Evolutionary conservation across 1,140 invertebrate species (phyloP).

Genomic region (Aphelinus certus): DNA sequence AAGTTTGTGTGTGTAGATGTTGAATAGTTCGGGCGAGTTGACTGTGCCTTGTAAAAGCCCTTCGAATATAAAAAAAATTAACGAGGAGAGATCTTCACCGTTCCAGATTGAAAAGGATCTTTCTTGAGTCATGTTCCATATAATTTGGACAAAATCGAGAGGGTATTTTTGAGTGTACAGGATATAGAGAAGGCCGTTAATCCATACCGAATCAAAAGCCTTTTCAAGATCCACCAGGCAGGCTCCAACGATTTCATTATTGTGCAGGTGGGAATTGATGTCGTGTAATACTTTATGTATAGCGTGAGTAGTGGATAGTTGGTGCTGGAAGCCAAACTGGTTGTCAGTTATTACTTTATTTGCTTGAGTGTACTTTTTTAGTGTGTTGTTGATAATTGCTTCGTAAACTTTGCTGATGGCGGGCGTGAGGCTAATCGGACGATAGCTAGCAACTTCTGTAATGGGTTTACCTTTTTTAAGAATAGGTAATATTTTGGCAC

Average conservation of each 20-base stretch:
- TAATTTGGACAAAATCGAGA: constrained; percentile 26
- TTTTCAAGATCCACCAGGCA: constrained; percentile 51
- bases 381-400: constrained; percentile 29
- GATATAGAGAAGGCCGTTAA: constrained; percentile 49
- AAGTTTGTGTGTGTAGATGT: constrained; percentile 33
- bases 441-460: neutral
- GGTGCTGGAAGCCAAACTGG: constrained; percentile 40
- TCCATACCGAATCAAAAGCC: constrained; percentile 52
- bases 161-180: constrained; percentile 29
- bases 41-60: constrained; percentile 40
- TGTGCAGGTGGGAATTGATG: constrained; percentile 32
- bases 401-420: constrained; percentile 38
- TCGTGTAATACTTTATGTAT: constrained; percentile 29
- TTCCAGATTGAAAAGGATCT: constrained; percentile 22
- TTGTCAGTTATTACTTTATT: constrained; percentile 43
- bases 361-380: constrained; percentile 14
- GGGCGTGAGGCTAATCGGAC: constrained; percentile 51
- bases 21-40: constrained; percentile 41
- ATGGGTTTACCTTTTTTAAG: constrained; percentile 2
- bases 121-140: constrained; percentile 33
- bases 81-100: neutral
- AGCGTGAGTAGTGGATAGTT: constrained; percentile 35
- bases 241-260: constrained; percentile 40
- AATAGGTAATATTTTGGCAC: neutral
- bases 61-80: constrained; percentile 22